Conservation (phyloP, 2,113 vertebrate genomes). For the Cromileptes altivelis region DNA sequence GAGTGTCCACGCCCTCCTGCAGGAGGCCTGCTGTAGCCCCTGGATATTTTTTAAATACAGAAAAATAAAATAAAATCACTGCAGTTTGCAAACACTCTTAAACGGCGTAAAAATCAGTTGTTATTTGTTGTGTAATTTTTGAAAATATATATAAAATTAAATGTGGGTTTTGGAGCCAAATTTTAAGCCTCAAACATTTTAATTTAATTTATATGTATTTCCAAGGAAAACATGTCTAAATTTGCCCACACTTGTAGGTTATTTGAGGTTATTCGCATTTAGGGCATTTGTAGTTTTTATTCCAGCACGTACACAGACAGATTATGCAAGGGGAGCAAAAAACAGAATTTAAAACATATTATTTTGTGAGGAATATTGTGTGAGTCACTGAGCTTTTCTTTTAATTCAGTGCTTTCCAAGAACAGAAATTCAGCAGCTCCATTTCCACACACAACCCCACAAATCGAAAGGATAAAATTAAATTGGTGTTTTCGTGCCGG, state of each 20-base stretch:
- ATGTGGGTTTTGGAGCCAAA: accelerated
- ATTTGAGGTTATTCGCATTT: not conserved
- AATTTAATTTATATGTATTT: not conserved
- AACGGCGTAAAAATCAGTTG: not conserved
- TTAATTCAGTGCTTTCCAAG: not conserved
- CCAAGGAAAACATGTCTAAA: not conserved
- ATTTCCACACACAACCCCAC: not conserved
- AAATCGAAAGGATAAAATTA: not conserved
- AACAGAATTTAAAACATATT: not conserved
- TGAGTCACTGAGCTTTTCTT: not conserved
- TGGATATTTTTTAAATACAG: not conserved
- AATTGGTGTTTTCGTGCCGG: not conserved
- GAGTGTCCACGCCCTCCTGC: conserved; percentile 51
- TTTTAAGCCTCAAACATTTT: not conserved
- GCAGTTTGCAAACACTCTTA: not conserved
- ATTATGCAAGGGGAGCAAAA: too few species aligned
- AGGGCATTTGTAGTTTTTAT: not conserved
- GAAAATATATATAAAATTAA: not conserved
- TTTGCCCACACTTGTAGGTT: not conserved
- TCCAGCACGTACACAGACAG: not conserved
- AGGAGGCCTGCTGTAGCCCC: conserved; percentile 27
- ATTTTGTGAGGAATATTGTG: not conserved
- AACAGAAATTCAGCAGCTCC: not conserved
- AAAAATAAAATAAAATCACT: not conserved
- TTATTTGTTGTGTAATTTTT: not conserved